Base-by-base conservation (phyloP, 2,888 invertebrate genomes). In the Incurvaria masculella region DNA sequence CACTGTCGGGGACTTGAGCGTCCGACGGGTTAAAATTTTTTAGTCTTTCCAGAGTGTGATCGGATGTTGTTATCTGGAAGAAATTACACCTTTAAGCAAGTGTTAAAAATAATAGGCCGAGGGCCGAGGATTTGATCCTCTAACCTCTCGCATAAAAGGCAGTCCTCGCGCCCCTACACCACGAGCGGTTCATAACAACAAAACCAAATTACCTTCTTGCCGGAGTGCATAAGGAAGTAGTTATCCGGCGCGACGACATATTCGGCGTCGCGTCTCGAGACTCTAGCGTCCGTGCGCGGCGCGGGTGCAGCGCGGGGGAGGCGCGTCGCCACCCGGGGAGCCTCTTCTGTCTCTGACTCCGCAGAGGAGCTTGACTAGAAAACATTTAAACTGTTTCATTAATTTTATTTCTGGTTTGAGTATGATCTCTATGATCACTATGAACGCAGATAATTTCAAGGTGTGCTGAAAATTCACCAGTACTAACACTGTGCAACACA, bases 41-140 rank as follows among this genome's bases (percentile, higher is more conserved):
- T 17, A 94, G 67, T 56, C 86, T 84, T 58, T 87, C 87, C 53
- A 93, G 71, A 0, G 91, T 91, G 59, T 87, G 87, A 67, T 91
- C 87, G 8, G 93, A 93, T 10, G 92, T 92, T 46, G 83, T 66
- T 39, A 82, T 78, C 80, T 80, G 63, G 41, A 66, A 63, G 50
- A 45, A 42, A 42, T 48, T 49, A 66, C 55, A 49, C 59, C 54
- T 46, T 65, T 51, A 44, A 59, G 57, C 64, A 39, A 16, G 40
- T 5, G 14, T 41, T 14, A 40, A 10, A 27, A n/a, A n/a, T n/a
- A n/a, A n/a, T n/a, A n/a, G n/a, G n/a, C n/a, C n/a, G n/a, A n/a
- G n/a, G n/a, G n/a, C n/a, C n/a, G n/a, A n/a, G n/a, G n/a, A n/a
- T n/a, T n/a, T n/a, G n/a, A n/a, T n/a, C n/a, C n/a, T n/a, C n/a